These are phyloP conservation scores for Beroe ovata DNA, from an alignment of 37 sponge, comb jelly and placozoan genomes.

Conservation along the genomic window DNA sequence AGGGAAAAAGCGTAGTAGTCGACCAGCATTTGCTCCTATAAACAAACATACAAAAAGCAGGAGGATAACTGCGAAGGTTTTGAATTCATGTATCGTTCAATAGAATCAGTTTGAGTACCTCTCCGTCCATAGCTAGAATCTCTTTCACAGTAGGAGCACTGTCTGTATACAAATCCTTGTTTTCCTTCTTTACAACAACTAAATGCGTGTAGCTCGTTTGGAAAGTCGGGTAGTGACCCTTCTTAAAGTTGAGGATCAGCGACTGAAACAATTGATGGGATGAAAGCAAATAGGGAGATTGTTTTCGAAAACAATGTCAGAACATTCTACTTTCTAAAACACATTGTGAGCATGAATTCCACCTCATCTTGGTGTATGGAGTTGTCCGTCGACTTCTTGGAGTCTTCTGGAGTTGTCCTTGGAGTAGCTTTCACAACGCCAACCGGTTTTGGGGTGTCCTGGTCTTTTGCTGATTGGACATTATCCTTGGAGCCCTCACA, in stretches of 20 bases:
- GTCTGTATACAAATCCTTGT: constrained; percentile 29
- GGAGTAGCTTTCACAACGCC: constrained; percentile 35
- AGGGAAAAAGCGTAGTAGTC: no score
- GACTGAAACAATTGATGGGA: no score
- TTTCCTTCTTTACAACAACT: neutral
- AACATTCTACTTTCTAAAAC: no score
- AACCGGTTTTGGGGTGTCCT: neutral
- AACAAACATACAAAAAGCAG: no score
- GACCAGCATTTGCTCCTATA: no score
- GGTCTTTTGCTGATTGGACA: neutral
- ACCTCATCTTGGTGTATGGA: constrained; percentile 4
- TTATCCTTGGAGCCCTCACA: neutral
- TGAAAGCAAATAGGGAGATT: no score
- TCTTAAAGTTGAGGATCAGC: constrained; percentile 39
- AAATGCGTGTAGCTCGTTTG: constrained; percentile 35
- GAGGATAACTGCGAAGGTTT: no score
- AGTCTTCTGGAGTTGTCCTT: neutral
- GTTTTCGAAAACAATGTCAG: no score
- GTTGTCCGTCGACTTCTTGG: neutral
- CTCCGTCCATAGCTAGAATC: constrained; percentile 30
- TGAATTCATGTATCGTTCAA: no score
- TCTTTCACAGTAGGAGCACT: neutral
- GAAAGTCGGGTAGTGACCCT: constrained; percentile 43
- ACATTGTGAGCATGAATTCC: no score
- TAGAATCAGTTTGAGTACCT: neutral